Conservation (phyloP, 2,113 vertebrate genomes). For the Lycaon pictus region DNA sequence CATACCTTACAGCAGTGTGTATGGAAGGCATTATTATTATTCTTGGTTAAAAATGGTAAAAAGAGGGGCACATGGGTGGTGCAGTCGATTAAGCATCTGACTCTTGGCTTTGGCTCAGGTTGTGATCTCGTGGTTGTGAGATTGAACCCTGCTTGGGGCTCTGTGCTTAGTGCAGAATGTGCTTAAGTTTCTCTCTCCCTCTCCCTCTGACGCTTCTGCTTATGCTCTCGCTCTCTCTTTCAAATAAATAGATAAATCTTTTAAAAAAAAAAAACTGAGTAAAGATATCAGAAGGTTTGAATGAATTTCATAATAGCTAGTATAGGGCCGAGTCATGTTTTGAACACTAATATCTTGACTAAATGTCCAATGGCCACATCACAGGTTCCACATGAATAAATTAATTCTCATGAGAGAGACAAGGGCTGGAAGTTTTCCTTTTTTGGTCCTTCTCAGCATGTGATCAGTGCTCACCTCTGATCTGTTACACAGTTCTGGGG, state of each 20-base stretch:
- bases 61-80: background rate
- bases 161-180: background rate
- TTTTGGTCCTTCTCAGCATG: background rate
- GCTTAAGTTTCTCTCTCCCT: background rate
- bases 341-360: background rate
- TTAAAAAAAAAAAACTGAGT: background rate
- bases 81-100: background rate
- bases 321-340: background rate
- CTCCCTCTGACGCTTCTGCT: background rate
- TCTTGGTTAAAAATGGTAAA: background rate
- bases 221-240: background rate
- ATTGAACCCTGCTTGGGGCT: background rate
- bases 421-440: background rate
- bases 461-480: background rate
- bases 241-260: background rate
- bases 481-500: background rate
- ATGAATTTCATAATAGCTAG: background rate
- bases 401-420: background rate
- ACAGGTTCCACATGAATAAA: background rate
- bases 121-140: background rate
- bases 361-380: background rate
- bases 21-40: conserved; percentile 21
- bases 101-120: background rate
- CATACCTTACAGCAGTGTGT: background rate
- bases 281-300: background rate